phyloP scores from a whole-genome alignment of 2,888 invertebrate species.

The Leptodirus hochenwartii region DNA sequence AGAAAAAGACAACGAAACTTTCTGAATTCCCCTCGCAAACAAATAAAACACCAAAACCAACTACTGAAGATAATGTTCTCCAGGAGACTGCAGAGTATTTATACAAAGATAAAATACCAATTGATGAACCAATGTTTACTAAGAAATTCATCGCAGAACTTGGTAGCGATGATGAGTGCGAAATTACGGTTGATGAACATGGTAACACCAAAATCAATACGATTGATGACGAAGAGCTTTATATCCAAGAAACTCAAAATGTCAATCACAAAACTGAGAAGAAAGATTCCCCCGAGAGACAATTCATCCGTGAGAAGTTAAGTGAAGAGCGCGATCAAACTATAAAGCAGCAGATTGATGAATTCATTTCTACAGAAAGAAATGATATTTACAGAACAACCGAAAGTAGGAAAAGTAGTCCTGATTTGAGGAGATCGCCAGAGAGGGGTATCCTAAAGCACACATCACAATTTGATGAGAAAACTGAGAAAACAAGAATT shows the following conservation, averaged over 20 bases:
- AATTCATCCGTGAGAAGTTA: slow-evolving; percentile 8
- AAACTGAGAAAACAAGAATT: too few species aligned
- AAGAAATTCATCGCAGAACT: slow-evolving; percentile 20
- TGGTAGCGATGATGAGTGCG: slow-evolving; percentile 20
- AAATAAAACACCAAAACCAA: not conserved
- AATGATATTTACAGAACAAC: slow-evolving; percentile 8
- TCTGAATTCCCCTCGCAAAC: not conserved
- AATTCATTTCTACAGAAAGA: slow-evolving; percentile 14
- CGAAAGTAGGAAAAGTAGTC: not conserved
- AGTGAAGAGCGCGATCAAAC: slow-evolving; percentile 8
- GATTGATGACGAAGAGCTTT: slow-evolving; percentile 7
- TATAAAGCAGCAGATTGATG: too few species aligned
- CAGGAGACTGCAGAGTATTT: slow-evolving; percentile 7
- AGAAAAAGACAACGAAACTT: not conserved
- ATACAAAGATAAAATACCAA: slow-evolving; percentile 17
- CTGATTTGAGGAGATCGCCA: slow-evolving; percentile 6
- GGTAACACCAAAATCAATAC: slow-evolving; percentile 7
- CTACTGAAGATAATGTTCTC: slow-evolving; percentile 8
- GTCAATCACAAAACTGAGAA: slow-evolving; percentile 16
- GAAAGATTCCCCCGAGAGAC: slow-evolving; percentile 16
- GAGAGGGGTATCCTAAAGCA: too few species aligned
- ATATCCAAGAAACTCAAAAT: slow-evolving; percentile 3
- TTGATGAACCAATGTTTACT: slow-evolving; percentile 20
- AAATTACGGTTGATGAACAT: slow-evolving; percentile 15
- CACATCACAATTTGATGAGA: too few species aligned